These are phyloP conservation scores for Notarius lentiginosus DNA, from an alignment of 2,113 vertebrate genomes.

Conservation along the genomic window DNA sequence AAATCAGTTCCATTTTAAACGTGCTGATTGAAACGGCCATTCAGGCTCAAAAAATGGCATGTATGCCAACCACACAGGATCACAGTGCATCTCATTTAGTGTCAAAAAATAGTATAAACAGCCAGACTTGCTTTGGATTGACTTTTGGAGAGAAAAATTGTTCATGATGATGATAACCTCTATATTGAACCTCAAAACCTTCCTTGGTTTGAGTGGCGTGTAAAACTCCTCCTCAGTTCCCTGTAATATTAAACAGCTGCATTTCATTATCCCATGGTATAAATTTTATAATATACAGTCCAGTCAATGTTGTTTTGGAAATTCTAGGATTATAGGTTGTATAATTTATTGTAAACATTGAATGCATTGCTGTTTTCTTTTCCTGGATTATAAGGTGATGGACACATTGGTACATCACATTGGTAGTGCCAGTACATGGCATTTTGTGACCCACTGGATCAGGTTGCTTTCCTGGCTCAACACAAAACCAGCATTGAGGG, in stretches of 20 bases:
- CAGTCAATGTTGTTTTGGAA: background rate
- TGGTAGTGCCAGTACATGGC: constrained; percentile 24
- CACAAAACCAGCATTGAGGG: constrained; percentile 46
- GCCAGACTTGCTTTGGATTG: constrained; percentile 16
- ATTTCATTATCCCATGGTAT: background rate
- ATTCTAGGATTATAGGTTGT: background rate
- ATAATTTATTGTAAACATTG: background rate
- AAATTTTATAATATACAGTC: background rate
- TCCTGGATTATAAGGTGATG: constrained; percentile 19
- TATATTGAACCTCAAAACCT: background rate
- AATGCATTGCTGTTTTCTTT: background rate
- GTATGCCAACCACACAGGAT: background rate
- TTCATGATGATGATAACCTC: background rate
- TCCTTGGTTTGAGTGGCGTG: background rate
- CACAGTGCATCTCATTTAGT: constrained; percentile 29
- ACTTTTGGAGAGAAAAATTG: constrained; percentile 9
- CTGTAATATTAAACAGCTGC: constrained; percentile 5
- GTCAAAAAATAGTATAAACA: constrained; percentile 7
- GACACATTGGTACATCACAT: constrained; percentile 1
- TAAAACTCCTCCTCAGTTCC: background rate
- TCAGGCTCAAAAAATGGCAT: constrained; percentile 16
- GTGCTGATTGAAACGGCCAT: constrained; percentile 16
- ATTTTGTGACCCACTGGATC: constrained; percentile 43
- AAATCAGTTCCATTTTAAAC: constrained; percentile 31
- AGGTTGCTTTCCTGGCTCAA: constrained; percentile 42